A percentile compares a stretch with the other conserved stretches of the same genome.
Conservation (phyloP, 2,888 invertebrate genomes). For the Isoperla grammatica region DNA sequence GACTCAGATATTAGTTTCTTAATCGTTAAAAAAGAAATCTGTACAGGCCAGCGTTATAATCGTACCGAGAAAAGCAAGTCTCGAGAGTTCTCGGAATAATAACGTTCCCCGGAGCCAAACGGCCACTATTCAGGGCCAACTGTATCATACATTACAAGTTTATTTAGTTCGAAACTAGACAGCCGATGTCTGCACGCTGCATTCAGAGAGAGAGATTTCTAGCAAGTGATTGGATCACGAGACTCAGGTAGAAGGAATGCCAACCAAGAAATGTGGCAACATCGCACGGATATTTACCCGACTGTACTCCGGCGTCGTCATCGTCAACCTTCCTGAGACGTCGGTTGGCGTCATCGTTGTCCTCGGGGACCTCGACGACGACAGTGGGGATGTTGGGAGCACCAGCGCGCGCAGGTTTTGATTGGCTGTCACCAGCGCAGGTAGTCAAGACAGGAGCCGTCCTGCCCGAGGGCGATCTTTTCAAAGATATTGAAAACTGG, state of each 20-base stretch:
- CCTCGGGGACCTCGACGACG: conserved; percentile 39
- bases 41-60: too few species aligned
- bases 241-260: neutral
- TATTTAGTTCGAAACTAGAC: too few species aligned
- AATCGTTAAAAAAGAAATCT: too few species aligned
- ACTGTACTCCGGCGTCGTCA: conserved; percentile 59
- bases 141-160: too few species aligned
- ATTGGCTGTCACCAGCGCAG: conserved; percentile 39
- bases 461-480: conserved; percentile 35
- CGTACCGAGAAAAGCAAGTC: too few species aligned
- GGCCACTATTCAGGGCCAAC: too few species aligned
- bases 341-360: conserved; percentile 29
- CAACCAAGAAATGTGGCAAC: neutral
- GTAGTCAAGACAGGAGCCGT: conserved; percentile 41
- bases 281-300: conserved; percentile 52
- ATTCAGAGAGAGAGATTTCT: neutral
- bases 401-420: too few species aligned
- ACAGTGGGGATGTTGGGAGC: conserved; percentile 42
- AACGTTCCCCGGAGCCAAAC: too few species aligned
- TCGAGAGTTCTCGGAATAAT: too few species aligned
- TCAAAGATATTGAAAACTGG: conserved; percentile 33
- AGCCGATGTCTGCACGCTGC: too few species aligned
- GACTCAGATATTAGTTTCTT: too few species aligned
- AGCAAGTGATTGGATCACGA: neutral
- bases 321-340: conserved; percentile 32